Conservation (phyloP, 2,113 vertebrate species). For the Bucco capensis region DNA sequence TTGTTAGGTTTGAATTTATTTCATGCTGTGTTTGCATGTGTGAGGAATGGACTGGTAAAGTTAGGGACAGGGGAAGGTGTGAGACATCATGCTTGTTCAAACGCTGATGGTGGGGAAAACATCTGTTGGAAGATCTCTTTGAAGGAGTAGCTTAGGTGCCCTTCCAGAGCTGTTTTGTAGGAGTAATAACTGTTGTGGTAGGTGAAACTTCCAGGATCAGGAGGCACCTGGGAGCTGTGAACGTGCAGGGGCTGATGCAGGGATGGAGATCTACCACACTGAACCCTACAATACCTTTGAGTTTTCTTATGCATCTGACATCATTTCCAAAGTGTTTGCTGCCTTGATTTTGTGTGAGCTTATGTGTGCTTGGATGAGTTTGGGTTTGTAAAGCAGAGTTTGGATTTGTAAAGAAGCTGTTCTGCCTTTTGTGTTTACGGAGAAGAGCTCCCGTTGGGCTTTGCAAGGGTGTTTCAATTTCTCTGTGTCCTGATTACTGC, state of each 20-base stretch:
- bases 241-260: neutral
- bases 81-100: neutral
- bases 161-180: slow-evolving; percentile 5
- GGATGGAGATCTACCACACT: neutral
- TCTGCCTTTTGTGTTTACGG: neutral
- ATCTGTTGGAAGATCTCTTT: slow-evolving; percentile 2
- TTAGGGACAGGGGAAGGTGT: neutral
- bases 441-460: neutral
- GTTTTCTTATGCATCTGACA: neutral
- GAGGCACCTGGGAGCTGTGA: slow-evolving; percentile 22
- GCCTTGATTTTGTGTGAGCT: neutral
- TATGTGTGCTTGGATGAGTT: neutral
- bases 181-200: neutral
- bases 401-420: neutral
- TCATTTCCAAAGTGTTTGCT: neutral
- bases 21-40: neutral
- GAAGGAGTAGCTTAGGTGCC: slow-evolving; percentile 45
- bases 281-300: neutral
- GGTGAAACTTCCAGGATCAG: neutral
- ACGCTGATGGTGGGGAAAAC: slow-evolving; percentile 13
- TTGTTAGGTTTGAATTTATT: neutral
- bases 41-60: neutral
- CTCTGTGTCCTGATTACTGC: neutral
- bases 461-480: neutral
- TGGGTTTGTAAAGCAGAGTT: neutral